Percentiles rank a stretch among this genome's conserved stretches.
Evolutionary conservation across 2,888 invertebrate genomes (phyloP).

Genomic region (Idaea aversata): DNA sequence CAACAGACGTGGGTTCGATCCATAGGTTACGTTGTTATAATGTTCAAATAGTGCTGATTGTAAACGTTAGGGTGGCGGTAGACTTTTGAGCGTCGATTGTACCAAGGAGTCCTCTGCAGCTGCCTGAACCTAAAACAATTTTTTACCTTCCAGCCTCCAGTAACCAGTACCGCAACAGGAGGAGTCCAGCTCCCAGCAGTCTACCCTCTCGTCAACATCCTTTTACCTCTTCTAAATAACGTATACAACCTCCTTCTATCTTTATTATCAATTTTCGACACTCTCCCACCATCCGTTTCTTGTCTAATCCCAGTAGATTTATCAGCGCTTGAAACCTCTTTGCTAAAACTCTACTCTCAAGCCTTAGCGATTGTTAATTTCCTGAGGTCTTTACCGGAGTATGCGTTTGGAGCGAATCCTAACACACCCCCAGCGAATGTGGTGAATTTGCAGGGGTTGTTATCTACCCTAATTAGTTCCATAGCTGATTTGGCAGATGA

Average conservation of each 20-base stretch:
- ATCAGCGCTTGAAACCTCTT: conserved; percentile 64
- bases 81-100: too few species aligned
- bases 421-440: conserved; percentile 49
- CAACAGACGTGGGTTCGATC: too few species aligned
- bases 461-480: conserved; percentile 50
- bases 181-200: conserved; percentile 68
- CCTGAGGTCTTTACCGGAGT: conserved; percentile 60
- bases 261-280: conserved; percentile 70
- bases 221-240: conserved; percentile 68
- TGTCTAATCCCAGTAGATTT: conserved; percentile 67
- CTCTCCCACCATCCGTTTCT: conserved; percentile 63
- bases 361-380: conserved; percentile 72
- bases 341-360: conserved; percentile 68
- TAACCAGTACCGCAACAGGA: conserved; percentile 40
- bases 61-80: too few species aligned
- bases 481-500: conserved; percentile 64
- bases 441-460: conserved; percentile 53
- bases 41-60: too few species aligned
- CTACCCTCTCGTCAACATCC: conserved; percentile 69
- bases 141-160: conserved; percentile 53
- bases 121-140: too few species aligned
- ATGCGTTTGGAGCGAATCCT: conserved; percentile 65
- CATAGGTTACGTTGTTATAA: too few species aligned
- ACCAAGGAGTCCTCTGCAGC: too few species aligned
- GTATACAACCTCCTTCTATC: conserved; percentile 72